Base-by-base conservation (phyloP, 2,113 vertebrate genomes). In the Embiotoca jacksoni region DNA sequence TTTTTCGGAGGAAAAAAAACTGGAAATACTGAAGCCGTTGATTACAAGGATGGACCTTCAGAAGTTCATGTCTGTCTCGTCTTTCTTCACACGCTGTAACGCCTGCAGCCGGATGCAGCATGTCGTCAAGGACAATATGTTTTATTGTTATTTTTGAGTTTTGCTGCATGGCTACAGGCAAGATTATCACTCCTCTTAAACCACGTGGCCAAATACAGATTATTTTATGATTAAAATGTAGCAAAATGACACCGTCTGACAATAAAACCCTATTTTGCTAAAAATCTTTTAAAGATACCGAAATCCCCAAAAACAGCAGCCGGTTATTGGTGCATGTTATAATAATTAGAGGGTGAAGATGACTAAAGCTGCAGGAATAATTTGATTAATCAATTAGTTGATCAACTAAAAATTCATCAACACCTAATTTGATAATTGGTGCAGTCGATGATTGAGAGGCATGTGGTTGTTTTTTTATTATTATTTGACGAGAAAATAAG, bases 71-170 rank as follows among this genome's bases (percentile, higher is more conserved):
- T 58, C 16, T 16, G 0, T 55, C 23, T n/a, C 65, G 3, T 67
- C 13, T 67, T n/a, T 16, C 39, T 49, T 30, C 57, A 2, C 41
- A 56, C 11, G 30, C 23, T 30, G 15, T 23, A 13, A n/a, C 70
- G 37, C 30, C 53, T 56, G n/a, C 54, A 65, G 54, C 11, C 75
- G 49, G 39, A 23, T 70, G n/a, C 54, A 72, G 71, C 61, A 37
- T 56, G 50, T 6, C 39, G 23, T 33, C 23, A 59, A 73, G 79
- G 55, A 32, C 56, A 32, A 36, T 23, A 4, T 14, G 32, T 32
- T 67, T 32, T 35, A 49, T 47, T 39, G 9, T 66, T 7, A 70
- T 50, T 15, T 32, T 0, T 9, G 10, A 9, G 31, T 15, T 16
- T 66, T 35, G 35, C 75, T 66, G 31, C 30, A 31, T 66, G 36